Percentiles rank a stretch among this genome's conserved stretches.
These are phyloP conservation scores for Pocota personata DNA, from an alignment of 2,888 invertebrate species.

Conservation along the genomic window DNA sequence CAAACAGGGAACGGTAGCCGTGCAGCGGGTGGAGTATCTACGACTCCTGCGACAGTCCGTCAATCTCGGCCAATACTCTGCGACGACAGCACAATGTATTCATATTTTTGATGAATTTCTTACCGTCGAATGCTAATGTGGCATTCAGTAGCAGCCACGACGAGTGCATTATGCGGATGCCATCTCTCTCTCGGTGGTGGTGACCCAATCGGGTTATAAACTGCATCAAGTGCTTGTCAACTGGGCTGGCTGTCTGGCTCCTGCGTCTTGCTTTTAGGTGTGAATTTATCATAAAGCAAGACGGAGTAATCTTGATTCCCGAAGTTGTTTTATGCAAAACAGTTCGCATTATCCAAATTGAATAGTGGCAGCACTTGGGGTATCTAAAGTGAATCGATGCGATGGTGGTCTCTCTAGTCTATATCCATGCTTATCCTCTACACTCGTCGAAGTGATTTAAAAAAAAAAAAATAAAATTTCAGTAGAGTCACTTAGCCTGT, in stretches of 20 bases:
- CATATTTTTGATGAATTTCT: conserved; percentile 73
- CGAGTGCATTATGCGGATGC: conserved; percentile 34
- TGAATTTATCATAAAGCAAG: conserved; percentile 71
- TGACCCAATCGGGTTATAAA: conserved; percentile 52
- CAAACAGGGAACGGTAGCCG: conserved; percentile 32
- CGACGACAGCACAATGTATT: conserved; percentile 69
- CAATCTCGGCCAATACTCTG: conserved; percentile 27
- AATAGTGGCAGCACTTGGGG: conserved; percentile 38
- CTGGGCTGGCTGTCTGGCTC: background rate
- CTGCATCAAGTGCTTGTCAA: conserved; percentile 68
- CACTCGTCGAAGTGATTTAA: conserved; percentile 13
- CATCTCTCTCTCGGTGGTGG: background rate
- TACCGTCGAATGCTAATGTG: conserved; percentile 66
- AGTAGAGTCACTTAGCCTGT: background rate
- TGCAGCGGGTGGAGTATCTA: conserved; percentile 60
- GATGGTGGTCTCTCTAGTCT: conserved; percentile 28
- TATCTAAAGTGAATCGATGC: conserved; percentile 29
- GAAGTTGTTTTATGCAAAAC: conserved; percentile 73
- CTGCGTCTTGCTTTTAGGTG: conserved; percentile 66
- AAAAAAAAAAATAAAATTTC: background rate
- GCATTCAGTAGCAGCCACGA: background rate
- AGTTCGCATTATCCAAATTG: conserved; percentile 74
- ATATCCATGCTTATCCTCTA: background rate
- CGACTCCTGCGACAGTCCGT: conserved; percentile 41
- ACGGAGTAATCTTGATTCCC: conserved; percentile 65